These are phyloP conservation scores for Chelonia mydas DNA, from an alignment of 2,797 vertebrate genomes.

Conservation along the genomic window DNA sequence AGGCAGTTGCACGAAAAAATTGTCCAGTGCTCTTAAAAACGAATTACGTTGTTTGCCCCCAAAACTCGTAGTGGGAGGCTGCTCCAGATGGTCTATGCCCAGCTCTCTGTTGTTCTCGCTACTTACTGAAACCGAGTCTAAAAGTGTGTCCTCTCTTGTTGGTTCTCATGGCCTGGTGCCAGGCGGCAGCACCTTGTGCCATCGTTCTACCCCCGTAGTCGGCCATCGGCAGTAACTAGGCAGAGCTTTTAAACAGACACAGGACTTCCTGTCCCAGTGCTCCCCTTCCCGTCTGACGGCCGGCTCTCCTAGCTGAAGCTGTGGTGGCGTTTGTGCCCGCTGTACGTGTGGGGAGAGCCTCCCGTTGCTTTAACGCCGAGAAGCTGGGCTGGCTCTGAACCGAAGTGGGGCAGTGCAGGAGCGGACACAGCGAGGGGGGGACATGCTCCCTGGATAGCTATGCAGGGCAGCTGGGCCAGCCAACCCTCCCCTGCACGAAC, in stretches of 20 bases:
- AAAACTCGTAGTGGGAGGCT: no score
- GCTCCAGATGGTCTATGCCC: no score
- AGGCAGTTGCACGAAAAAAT: no score
- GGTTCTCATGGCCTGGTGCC: background rate
- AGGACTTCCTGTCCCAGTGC: background rate
- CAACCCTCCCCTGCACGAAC: background rate
- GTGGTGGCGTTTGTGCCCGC: background rate
- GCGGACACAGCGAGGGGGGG: background rate
- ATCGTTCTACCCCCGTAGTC: background rate
- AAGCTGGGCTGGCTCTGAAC: background rate
- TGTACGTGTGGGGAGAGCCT: background rate
- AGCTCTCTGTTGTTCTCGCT: no score
- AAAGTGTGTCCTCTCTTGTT: no score
- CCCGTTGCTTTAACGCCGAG: background rate
- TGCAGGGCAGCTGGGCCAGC: no score
- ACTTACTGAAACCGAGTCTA: no score
- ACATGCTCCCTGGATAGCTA: background rate
- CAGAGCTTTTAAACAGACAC: background rate
- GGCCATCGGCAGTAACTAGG: background rate
- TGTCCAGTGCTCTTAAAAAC: no score
- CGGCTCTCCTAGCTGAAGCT: background rate
- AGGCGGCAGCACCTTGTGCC: background rate
- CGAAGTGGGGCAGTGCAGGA: background rate
- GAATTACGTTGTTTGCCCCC: no score
- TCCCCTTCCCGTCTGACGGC: background rate